phyloP scores from a whole-genome alignment of 2,113 vertebrate genomes.

The Bagarius yarrelli region DNA sequence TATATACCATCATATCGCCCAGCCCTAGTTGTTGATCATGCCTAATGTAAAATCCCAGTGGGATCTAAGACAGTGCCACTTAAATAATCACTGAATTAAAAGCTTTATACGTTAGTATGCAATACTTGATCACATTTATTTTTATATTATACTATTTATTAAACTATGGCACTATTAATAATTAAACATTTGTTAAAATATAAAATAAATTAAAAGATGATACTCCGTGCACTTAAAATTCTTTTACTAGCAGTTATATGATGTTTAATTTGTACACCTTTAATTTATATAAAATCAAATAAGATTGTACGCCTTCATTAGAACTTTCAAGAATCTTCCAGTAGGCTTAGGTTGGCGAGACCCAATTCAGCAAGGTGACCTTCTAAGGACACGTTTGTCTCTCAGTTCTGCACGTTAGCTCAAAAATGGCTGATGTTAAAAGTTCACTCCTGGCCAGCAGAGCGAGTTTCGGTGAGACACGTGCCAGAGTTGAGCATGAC shows the following conservation, averaged over 20 bases:
- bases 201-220: not conserved
- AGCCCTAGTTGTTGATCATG: not conserved
- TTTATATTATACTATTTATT: not conserved
- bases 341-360: not conserved
- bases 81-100: not conserved
- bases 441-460: constrained; percentile 5
- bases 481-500: constrained; percentile 67
- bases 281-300: not conserved
- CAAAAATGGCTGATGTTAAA: constrained; percentile 1
- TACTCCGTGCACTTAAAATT: not conserved
- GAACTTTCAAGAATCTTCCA: not conserved
- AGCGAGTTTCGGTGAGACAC: constrained; percentile 17
- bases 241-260: not conserved
- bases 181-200: not conserved
- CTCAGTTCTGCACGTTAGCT: constrained; percentile 6
- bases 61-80: not conserved
- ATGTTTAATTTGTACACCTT: not conserved
- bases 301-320: not conserved
- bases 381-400: constrained; percentile 7
- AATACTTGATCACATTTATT: not conserved
- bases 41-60: not conserved
- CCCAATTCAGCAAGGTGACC: constrained; percentile 36
- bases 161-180: not conserved
- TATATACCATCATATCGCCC: not conserved
- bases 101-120: not conserved